Evolutionary conservation across 2,797 vertebrate genomes (phyloP).

Genomic region (Trematomus bernacchii): DNA sequence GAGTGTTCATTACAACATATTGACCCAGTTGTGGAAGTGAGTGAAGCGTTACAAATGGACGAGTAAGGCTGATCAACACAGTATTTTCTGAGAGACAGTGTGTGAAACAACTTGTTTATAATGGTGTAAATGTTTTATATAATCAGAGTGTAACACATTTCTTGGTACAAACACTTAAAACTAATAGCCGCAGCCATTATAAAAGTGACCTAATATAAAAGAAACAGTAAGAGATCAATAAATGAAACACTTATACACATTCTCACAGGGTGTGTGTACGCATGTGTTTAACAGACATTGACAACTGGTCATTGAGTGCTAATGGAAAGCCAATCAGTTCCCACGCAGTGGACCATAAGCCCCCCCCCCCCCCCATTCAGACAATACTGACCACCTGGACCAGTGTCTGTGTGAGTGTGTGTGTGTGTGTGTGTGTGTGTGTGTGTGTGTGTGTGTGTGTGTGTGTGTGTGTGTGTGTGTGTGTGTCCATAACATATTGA

Average conservation of each 20-base stretch:
- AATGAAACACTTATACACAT: not conserved
- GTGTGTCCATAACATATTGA: slow-evolving; percentile 75
- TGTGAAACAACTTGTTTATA: too few relatives aligned
- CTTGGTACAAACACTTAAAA: too few relatives aligned
- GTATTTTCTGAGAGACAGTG: too few relatives aligned
- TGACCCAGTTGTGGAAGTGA: slow-evolving; percentile 24
- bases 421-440: too few relatives aligned
- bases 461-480: too few relatives aligned
- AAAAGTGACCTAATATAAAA: not conserved
- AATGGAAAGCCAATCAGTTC: slow-evolving; percentile 59
- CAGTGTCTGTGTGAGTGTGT: slow-evolving; percentile 47
- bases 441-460: too few relatives aligned
- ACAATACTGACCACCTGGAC: slow-evolving; percentile 76
- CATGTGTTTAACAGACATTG: slow-evolving; percentile 38
- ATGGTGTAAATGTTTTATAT: too few relatives aligned
- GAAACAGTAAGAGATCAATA: not conserved
- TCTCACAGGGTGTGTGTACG: not conserved
- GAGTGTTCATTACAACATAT: not conserved
- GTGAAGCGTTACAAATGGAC: too few relatives aligned
- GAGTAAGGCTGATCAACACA: too few relatives aligned
- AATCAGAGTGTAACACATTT: too few relatives aligned
- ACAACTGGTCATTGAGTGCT: slow-evolving; percentile 44
- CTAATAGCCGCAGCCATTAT: not conserved
- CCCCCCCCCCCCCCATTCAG: slow-evolving; percentile 4
- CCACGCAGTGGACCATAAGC: slow-evolving; percentile 52